These are phyloP conservation scores for Icerya purchasi DNA, from an alignment of 2,888 invertebrate genomes.

Conservation along the genomic window DNA sequence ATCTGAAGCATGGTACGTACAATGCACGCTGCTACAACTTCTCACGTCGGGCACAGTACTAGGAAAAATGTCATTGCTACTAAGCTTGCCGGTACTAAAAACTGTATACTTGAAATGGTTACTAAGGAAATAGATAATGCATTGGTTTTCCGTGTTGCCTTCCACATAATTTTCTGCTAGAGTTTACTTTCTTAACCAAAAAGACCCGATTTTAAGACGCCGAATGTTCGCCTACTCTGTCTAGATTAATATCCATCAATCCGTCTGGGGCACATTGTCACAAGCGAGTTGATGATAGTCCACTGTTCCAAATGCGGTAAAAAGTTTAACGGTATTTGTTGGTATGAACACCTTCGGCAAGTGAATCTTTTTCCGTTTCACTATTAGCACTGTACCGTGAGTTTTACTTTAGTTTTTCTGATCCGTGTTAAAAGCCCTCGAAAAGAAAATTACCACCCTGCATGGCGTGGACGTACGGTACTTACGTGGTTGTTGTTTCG, in stretches of 20 bases:
- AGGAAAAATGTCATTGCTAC: no score
- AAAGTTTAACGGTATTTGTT: background rate
- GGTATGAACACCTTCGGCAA: background rate
- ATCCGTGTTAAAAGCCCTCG: background rate
- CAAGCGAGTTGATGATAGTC: background rate
- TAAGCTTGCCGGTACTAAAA: no score
- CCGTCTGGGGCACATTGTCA: background rate
- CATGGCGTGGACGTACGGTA: background rate
- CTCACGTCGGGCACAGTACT: no score
- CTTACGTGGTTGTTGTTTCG: background rate
- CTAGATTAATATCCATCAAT: background rate
- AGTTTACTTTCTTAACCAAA: background rate
- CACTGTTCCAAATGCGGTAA: background rate
- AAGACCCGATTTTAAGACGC: background rate
- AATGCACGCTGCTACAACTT: no score
- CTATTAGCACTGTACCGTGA: background rate
- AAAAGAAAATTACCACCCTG: background rate
- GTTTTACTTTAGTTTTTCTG: background rate
- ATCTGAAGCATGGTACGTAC: no score
- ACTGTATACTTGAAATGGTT: no score
- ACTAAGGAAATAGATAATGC: no score
- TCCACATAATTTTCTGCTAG: background rate
- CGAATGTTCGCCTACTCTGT: background rate
- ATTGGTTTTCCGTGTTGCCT: no score
- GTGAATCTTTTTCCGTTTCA: background rate